A percentile compares a stretch with the other conserved stretches of the same genome.
phyloP scores from a whole-genome alignment of 1,140 invertebrate species.

The Phthorimaea operculella region DNA sequence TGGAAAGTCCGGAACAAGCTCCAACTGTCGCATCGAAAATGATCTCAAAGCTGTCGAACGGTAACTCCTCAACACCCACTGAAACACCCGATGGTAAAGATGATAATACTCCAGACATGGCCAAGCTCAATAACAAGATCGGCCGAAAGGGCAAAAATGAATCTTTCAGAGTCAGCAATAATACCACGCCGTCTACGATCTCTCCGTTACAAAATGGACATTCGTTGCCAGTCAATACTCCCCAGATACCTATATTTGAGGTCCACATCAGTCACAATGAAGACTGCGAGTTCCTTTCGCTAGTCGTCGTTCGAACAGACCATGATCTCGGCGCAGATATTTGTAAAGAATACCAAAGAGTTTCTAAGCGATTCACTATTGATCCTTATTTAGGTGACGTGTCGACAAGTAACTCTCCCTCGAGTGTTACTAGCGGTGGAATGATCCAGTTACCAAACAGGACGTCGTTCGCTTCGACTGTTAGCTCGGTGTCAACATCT shows the following conservation, averaged over 20 bases:
- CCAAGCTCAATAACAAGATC: conserved; percentile 40
- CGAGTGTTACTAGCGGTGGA: conserved; percentile 59
- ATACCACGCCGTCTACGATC: conserved; percentile 59
- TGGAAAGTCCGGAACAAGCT: conserved; percentile 51
- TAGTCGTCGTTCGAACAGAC: conserved; percentile 59
- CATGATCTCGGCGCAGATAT: conserved; percentile 60
- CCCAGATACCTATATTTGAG: conserved; percentile 55
- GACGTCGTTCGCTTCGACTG: conserved; percentile 56
- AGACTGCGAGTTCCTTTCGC: conserved; percentile 59
- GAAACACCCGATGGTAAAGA: conserved; percentile 25
- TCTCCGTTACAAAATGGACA: conserved; percentile 62
- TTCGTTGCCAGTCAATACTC: conserved; percentile 46
- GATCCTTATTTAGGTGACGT: conserved; percentile 60
- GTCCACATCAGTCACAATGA: conserved; percentile 59
- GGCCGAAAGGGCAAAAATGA: conserved; percentile 45
- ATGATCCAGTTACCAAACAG: conserved; percentile 58
- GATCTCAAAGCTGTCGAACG: conserved; percentile 60
- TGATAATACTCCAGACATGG: conserved; percentile 47
- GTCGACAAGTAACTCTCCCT: conserved; percentile 52
- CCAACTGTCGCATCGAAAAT: conserved; percentile 49
- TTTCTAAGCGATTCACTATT: conserved; percentile 57
- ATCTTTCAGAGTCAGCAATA: conserved; percentile 47
- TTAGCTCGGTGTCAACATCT: conserved; percentile 53
- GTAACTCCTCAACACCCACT: conserved; percentile 56
- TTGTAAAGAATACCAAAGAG: conserved; percentile 60